Evolutionary conservation across 2,888 invertebrate species (phyloP).

Genomic region (Hirtodrosophila trivittata): DNA sequence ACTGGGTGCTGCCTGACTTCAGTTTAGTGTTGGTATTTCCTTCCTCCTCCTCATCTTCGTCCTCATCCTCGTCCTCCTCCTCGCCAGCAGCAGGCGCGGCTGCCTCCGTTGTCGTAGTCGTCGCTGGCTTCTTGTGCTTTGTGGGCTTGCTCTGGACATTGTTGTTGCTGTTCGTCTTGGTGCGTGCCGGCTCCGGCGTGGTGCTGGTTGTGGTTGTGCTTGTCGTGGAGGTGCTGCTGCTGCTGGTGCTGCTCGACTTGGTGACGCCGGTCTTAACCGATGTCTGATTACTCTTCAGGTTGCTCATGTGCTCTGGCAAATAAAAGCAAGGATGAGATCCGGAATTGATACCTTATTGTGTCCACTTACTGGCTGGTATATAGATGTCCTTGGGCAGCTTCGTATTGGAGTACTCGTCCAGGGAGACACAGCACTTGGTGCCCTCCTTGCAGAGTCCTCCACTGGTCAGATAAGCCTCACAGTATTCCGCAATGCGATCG

Average conservation of each 20-base stretch:
- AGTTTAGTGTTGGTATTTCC: conserved; percentile 53
- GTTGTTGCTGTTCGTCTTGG: conserved; percentile 72
- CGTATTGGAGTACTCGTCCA: conserved; percentile 88
- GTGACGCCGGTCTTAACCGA: conserved; percentile 43
- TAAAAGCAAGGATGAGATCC: neutral
- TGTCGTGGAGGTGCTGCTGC: conserved; percentile 52
- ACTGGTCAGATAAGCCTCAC: conserved; percentile 92
- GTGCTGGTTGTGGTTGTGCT: conserved; percentile 72
- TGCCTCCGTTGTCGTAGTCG: conserved; percentile 71
- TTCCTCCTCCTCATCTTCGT: conserved; percentile 63
- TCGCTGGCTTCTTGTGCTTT: conserved; percentile 77
- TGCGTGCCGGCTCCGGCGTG: conserved; percentile 77
- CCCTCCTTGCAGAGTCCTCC: conserved; percentile 90
- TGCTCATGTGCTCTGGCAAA: conserved; percentile 82
- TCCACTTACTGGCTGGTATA: conserved; percentile 86
- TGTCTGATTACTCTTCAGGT: conserved; percentile 71
- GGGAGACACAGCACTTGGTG: conserved; percentile 92
- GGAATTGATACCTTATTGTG: neutral
- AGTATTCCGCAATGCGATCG: conserved; percentile 91
- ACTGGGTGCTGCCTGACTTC: conserved; percentile 49
- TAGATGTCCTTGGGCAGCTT: conserved; percentile 89
- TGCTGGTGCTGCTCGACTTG: conserved; percentile 48
- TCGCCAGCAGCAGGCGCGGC: conserved; percentile 48
- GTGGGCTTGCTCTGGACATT: conserved; percentile 60
- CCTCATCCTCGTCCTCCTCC: conserved; percentile 67